phyloP scores from a whole-genome alignment of 2,797 vertebrate genomes.

The Gallinago nigripennis region DNA sequence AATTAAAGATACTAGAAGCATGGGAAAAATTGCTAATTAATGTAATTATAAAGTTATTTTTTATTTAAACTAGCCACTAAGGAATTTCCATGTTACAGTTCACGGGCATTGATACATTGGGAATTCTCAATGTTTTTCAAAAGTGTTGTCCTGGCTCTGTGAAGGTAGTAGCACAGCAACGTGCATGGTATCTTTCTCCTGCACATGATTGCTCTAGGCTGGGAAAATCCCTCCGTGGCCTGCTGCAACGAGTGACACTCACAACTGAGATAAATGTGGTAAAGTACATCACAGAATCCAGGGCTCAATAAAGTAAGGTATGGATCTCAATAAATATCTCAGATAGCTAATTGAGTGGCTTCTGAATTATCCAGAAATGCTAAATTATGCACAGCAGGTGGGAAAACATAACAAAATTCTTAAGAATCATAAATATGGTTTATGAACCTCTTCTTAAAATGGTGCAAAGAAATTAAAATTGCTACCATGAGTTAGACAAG shows the following conservation, averaged over 20 bases:
- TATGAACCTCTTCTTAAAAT: background rate
- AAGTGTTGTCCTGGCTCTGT: background rate
- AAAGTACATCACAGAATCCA: background rate
- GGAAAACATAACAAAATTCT: background rate
- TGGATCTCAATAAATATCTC: background rate
- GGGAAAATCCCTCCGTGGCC: background rate
- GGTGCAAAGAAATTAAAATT: background rate
- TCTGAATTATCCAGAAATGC: background rate
- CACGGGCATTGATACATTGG: background rate
- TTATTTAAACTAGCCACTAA: background rate
- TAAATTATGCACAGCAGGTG: background rate
- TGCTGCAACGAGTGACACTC: background rate
- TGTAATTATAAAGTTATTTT: background rate
- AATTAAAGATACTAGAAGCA: background rate
- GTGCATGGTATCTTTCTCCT: background rate
- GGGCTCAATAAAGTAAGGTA: background rate
- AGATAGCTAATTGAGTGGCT: background rate
- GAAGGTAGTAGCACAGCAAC: background rate
- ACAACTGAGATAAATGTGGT: background rate
- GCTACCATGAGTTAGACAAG: background rate
- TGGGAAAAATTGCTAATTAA: background rate
- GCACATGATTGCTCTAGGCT: background rate
- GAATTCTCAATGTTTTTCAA: background rate
- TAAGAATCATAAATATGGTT: background rate
- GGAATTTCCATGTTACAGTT: background rate